Evolutionary conservation across 2,113 vertebrate genomes (phyloP).

Genomic region (Otolemur garnettii): DNA sequence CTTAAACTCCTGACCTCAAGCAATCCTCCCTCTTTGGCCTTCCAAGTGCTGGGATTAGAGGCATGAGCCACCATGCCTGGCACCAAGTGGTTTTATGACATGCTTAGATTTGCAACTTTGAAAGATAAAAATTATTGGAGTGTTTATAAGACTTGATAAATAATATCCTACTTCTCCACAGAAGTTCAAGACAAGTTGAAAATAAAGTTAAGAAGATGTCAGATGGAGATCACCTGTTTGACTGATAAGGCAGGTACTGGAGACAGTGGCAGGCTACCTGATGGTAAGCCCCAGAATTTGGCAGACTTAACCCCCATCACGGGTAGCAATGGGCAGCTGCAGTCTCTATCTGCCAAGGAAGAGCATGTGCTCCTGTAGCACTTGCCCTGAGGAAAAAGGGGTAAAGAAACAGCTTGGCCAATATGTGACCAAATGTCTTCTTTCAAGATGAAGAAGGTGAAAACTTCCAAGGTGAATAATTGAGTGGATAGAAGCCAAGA

Average conservation of each 20-base stretch:
- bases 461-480: not conserved
- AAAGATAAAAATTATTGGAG: not conserved
- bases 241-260: too few relatives aligned
- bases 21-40: too few relatives aligned
- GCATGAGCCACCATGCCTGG: too few relatives aligned
- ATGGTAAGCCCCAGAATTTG: too few relatives aligned
- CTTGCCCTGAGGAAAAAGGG: not conserved
- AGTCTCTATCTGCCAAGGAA: not conserved
- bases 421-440: not conserved
- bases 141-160: not conserved
- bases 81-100: not conserved
- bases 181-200: too few relatives aligned
- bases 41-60: too few relatives aligned
- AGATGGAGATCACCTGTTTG: too few relatives aligned
- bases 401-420: not conserved
- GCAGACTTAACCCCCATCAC: too few relatives aligned
- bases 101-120: not conserved
- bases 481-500: not conserved
- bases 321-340: not conserved
- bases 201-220: too few relatives aligned
- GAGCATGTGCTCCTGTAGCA: not conserved
- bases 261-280: too few relatives aligned
- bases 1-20: too few relatives aligned
- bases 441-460: not conserved
- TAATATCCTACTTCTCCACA: not conserved